Base-by-base conservation (phyloP, 2,888 invertebrate genomes). In the Argyra leucocephala region DNA sequence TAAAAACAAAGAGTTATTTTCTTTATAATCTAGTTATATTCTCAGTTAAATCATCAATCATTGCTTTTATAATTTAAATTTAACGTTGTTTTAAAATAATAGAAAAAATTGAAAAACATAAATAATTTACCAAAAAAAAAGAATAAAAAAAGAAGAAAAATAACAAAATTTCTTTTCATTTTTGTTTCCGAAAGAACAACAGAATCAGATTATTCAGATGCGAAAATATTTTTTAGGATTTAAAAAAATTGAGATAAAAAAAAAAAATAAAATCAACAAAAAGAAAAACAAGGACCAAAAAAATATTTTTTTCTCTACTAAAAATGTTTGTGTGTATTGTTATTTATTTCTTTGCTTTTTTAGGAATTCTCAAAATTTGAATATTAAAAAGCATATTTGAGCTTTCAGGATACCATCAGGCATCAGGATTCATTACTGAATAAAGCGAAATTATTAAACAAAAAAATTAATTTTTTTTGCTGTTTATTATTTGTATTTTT, bases 401-500 rank as follows among this genome's bases (percentile, higher is more conserved):
- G 48, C 48, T 48, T 18, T n/a, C 48, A 48, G 48, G 48, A 48
- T 48, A 48, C 18, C 48, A 48, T 48, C 48, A 48, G 48, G n/a
- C 48, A 48, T 48, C 48, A 48, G 48, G 48, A 48, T 48, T 48
- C 48, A 48, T 48, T 48, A 48, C 48, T 48, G 48, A 48, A 48
- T 48, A 48, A 1, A 48, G 18, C 18, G 48, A 18, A 48, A 48
- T 48, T 48, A 48, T 48, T 18, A 9, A 48, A 48, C 12, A n/a
- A 37, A 37, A 48, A 48, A 18, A 48, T 2, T 5, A 31, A 31
- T 31, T 31, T 31, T 31, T 31, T n/a, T n/a, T n/a, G n/a, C n/a
- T n/a, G n/a, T n/a, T n/a, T n/a, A n/a, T n/a, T n/a, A n/a, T n/a
- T n/a, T n/a, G n/a, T n/a, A n/a, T n/a, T n/a, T n/a, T n/a, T n/a